These are phyloP conservation scores for Tympanuchus pallidicinctus DNA, from an alignment of 2,113 vertebrate genomes.

Conservation along the genomic window DNA sequence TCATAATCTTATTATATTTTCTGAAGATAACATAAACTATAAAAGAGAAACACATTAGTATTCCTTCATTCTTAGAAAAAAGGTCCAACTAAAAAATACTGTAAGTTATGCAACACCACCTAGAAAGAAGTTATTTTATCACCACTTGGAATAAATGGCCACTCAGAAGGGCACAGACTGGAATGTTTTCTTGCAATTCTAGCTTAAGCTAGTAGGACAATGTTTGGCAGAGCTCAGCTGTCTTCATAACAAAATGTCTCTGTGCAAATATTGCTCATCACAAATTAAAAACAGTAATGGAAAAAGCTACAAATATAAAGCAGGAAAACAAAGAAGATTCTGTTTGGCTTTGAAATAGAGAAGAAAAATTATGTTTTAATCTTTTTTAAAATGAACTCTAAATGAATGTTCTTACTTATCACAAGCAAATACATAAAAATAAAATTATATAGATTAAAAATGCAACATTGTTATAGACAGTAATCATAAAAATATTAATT, in stretches of 20 bases:
- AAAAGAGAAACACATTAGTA: neutral
- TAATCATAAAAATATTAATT: neutral
- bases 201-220: conserved; percentile 27
- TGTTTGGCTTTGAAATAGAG: neutral
- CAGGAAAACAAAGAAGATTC: neutral
- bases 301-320: conserved; percentile 25
- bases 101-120: conserved; percentile 9
- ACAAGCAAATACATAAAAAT: neutral
- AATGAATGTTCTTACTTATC: neutral
- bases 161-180: conserved; percentile 46
- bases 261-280: conserved; percentile 37
- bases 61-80: neutral
- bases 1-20: neutral
- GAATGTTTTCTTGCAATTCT: conserved; percentile 29
- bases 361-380: neutral
- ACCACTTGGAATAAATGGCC: conserved; percentile 4
- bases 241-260: conserved; percentile 35
- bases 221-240: conserved; percentile 32
- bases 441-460: neutral
- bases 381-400: neutral
- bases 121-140: conserved; percentile 34
- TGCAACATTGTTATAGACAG: neutral
- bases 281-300: conserved; percentile 55
- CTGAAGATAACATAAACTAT: neutral
- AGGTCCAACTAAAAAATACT: neutral